Conservation (phyloP, 1,140 invertebrate genomes). For the Tetragonula clypearis region DNA sequence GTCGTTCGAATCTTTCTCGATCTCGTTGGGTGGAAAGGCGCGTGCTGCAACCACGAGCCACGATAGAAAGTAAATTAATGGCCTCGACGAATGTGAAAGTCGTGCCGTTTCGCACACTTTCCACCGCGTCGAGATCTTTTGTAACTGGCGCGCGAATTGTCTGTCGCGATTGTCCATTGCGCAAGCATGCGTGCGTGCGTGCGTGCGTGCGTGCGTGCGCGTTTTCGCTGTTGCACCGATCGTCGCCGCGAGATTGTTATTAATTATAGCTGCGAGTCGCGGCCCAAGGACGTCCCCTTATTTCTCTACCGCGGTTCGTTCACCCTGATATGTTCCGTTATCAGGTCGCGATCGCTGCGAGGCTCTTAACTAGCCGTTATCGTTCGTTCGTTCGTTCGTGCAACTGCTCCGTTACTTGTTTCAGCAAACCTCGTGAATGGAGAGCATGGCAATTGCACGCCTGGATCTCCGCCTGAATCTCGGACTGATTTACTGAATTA, state of each 20-base stretch:
- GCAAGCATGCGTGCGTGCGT: constrained; percentile 7
- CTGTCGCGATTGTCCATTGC: constrained; percentile 51
- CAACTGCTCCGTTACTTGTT: neutral
- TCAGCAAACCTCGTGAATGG: neutral
- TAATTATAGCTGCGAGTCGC: constrained; percentile 27
- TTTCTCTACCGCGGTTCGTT: constrained; percentile 22
- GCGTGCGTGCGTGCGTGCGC: constrained; percentile 24
- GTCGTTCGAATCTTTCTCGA: neutral
- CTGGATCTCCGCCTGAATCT: neutral
- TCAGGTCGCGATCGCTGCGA: constrained; percentile 20
- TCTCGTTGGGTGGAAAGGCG: neutral
- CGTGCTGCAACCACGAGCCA: constrained; percentile 31
- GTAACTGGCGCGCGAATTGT: neutral
- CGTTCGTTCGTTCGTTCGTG: constrained; percentile 14
- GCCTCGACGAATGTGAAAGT: constrained; percentile 70
- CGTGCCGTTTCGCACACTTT: constrained; percentile 62
- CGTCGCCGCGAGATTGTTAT: constrained; percentile 34
- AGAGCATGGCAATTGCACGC: neutral
- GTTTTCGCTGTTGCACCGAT: constrained; percentile 27
- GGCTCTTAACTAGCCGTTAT: constrained; percentile 12
- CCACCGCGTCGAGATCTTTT: constrained; percentile 22
- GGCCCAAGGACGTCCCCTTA: constrained; percentile 31
- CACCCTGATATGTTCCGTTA: constrained; percentile 33
- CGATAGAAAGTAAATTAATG: constrained; percentile 72
- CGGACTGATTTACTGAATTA: neutral